These are phyloP conservation scores for Caretta caretta DNA, from an alignment of 2,113 vertebrate species.

Conservation along the genomic window DNA sequence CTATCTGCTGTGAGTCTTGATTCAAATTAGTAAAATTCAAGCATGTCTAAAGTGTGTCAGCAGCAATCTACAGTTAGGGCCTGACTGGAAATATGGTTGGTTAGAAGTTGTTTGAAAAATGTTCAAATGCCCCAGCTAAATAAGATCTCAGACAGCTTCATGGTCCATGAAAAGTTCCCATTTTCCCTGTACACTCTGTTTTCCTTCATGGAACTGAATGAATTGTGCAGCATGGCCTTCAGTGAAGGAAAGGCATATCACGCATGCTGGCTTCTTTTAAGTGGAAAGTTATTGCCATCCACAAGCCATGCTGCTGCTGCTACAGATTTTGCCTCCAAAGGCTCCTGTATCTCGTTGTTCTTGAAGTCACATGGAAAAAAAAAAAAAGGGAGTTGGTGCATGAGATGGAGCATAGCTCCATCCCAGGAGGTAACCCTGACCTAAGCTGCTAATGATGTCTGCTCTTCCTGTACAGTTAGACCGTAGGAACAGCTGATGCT, in stretches of 20 bases:
- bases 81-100: constrained; percentile 12
- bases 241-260: background rate
- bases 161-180: background rate
- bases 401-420: rapidly evolving
- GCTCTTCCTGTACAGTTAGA: constrained; percentile 11
- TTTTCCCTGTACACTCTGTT: rapidly evolving
- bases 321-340: background rate
- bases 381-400: background rate
- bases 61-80: constrained; percentile 7
- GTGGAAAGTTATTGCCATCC: background rate
- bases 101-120: constrained; percentile 5
- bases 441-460: background rate
- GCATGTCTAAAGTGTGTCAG: constrained; percentile 13
- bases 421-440: background rate
- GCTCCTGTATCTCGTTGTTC: background rate
- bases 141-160: background rate
- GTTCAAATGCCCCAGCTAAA: background rate
- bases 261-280: background rate
- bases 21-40: constrained; percentile 51
- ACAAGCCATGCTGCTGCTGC: background rate
- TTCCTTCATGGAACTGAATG: background rate
- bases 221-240: background rate
- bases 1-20: constrained; percentile 19
- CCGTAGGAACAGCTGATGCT: constrained; percentile 65
- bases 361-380: background rate